These are phyloP conservation scores for Paguma larvata DNA, from an alignment of 2,797 vertebrate species.

Conservation along the genomic window DNA sequence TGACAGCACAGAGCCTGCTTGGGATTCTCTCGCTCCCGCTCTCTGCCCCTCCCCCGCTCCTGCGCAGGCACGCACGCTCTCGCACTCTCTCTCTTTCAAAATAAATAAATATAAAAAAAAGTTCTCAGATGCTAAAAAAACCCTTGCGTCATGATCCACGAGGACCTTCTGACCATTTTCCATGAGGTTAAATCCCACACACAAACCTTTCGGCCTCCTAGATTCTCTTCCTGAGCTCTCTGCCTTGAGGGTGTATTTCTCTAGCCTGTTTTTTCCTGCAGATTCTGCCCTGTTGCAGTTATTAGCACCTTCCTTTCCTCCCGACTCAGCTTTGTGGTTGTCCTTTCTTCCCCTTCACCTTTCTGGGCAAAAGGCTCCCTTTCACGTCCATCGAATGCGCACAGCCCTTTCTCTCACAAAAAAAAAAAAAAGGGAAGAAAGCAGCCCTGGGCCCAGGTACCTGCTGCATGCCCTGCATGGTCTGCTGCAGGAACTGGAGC, in stretches of 20 bases:
- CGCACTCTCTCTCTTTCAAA: too few species aligned
- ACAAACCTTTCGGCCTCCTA: background rate
- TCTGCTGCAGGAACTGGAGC: conserved; percentile 95
- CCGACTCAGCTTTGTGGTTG: background rate
- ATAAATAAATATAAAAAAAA: too few species aligned
- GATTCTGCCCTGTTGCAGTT: background rate
- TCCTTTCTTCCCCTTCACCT: background rate
- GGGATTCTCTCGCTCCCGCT: too few species aligned
- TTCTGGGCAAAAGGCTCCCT: background rate
- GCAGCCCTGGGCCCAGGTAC: conserved; percentile 82
- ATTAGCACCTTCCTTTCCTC: background rate
- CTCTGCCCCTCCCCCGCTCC: too few species aligned
- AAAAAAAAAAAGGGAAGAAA: too few species aligned
- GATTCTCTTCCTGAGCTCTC: background rate
- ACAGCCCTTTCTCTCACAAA: background rate
- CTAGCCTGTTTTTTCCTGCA: background rate
- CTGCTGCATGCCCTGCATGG: conserved; percentile 97
- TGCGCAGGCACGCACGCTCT: too few species aligned
- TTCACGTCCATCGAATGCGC: fast-evolving
- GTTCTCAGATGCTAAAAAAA: background rate
- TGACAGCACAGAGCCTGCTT: too few species aligned
- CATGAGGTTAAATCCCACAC: background rate
- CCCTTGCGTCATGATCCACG: fast-evolving
- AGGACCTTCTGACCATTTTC: background rate
- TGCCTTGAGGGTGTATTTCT: background rate